Evolutionary conservation across 2,113 vertebrate species (phyloP).

Genomic region (Paradoxurus hermaphroditus): DNA sequence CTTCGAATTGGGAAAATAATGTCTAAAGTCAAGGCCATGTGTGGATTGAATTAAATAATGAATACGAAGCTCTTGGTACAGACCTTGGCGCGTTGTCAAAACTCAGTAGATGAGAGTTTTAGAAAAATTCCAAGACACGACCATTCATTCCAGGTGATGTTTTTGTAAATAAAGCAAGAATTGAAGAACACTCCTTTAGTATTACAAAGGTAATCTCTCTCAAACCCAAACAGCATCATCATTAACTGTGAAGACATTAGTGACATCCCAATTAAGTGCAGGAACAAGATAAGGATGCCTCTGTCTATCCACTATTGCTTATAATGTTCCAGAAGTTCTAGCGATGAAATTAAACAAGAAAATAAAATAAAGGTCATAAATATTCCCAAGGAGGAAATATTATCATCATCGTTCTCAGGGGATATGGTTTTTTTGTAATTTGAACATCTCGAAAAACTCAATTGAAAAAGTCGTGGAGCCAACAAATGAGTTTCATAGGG

Average conservation of each 20-base stretch:
- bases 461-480: background rate
- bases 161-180: conserved; percentile 34
- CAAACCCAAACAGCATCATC: background rate
- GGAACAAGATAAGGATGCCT: background rate
- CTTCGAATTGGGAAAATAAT: conserved; percentile 31
- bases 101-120: background rate
- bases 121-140: background rate
- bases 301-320: background rate
- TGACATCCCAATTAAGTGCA: background rate
- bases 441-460: conserved; percentile 13
- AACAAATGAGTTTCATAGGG: background rate
- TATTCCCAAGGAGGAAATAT: conserved; percentile 42
- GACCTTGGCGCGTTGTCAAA: background rate
- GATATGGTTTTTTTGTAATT: conserved; percentile 17
- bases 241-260: background rate
- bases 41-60: background rate
- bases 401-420: conserved; percentile 26
- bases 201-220: background rate
- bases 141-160: background rate
- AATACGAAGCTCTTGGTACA: background rate
- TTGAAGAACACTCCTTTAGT: background rate
- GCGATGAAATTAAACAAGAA: conserved; percentile 35
- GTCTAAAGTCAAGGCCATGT: background rate
- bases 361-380: conserved; percentile 41
- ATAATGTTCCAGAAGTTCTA: background rate